phyloP scores from a whole-genome alignment of 2,888 invertebrate species.

The Ophonus ardosiacus region DNA sequence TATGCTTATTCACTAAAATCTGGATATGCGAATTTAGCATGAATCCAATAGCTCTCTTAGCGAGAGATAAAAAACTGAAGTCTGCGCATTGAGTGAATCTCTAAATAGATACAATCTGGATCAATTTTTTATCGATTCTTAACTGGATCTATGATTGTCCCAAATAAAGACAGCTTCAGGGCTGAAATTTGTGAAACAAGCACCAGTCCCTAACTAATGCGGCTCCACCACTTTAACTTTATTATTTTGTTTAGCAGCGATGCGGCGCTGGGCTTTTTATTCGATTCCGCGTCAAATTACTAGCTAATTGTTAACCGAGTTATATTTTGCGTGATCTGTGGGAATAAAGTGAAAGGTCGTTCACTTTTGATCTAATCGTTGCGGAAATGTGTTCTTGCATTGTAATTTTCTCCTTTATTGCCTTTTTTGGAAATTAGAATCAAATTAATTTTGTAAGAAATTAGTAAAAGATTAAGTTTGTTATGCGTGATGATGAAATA shows the following conservation, averaged over 20 bases:
- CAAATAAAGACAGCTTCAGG: no score
- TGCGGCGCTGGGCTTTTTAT: conserved; percentile 18
- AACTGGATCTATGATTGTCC: no score
- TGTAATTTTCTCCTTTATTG: conserved; percentile 41
- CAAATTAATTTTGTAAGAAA: conserved; percentile 29
- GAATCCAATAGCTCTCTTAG: no score
- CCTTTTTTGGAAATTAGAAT: conserved; percentile 31
- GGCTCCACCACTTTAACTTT: conserved; percentile 16
- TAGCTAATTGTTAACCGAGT: conserved; percentile 44
- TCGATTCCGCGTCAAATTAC: conserved; percentile 29
- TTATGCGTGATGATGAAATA: conserved; percentile 22
- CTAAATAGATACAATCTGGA: no score
- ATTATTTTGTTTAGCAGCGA: conserved; percentile 36
- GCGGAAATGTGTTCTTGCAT: conserved; percentile 45
- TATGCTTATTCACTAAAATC: no score
- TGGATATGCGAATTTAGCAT: no score
- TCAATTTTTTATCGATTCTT: no score
- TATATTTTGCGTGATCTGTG: conserved; percentile 53
- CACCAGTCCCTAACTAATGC: neutral
- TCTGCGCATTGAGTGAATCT: no score
- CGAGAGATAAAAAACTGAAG: no score
- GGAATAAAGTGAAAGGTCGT: conserved; percentile 43
- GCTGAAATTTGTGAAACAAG: no score
- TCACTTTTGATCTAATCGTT: conserved; percentile 43
- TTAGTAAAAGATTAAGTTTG: conserved; percentile 26